A percentile compares a stretch with the other conserved stretches of the same genome.
phyloP scores from a whole-genome alignment of 2,797 vertebrate species.

The Fistularia tabacaria region DNA sequence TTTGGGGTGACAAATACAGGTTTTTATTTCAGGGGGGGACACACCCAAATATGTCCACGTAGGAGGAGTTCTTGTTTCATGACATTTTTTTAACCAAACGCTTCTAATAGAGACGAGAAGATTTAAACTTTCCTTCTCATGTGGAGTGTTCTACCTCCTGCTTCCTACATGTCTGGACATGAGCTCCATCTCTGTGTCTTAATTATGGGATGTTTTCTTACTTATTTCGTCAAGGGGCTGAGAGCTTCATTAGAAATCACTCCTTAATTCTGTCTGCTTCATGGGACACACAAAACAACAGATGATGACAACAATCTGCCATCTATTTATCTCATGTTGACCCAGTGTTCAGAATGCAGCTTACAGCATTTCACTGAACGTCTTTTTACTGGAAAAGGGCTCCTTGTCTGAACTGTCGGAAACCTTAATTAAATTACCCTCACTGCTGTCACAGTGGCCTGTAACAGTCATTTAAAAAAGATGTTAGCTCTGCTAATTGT shows the following conservation, averaged over 20 bases:
- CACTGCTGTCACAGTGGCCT: constrained; percentile 54
- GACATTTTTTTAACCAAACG: too few species aligned
- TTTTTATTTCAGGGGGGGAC: constrained; percentile 44
- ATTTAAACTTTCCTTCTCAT: constrained; percentile 26
- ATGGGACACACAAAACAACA: constrained; percentile 52
- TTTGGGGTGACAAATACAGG: constrained; percentile 18
- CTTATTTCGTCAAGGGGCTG: constrained; percentile 37
- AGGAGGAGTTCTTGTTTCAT: too few species aligned
- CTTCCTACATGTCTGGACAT: constrained; percentile 22
- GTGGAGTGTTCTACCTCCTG: constrained; percentile 29
- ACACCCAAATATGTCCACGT: too few species aligned
- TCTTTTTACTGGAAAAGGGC: constrained; percentile 48
- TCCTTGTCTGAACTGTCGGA: constrained; percentile 60
- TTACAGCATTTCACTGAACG: constrained; percentile 43
- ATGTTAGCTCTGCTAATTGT: constrained; percentile 69
- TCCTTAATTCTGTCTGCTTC: constrained; percentile 65
- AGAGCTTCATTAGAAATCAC: constrained; percentile 59
- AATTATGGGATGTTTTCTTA: constrained; percentile 58
- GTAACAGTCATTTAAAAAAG: constrained; percentile 64
- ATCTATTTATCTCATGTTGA: constrained; percentile 48
- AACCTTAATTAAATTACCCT: constrained; percentile 72
- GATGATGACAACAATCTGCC: constrained; percentile 48
- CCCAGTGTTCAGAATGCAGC: constrained; percentile 25
- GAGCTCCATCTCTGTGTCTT: constrained; percentile 41
- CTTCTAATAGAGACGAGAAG: too few species aligned